Conservation (phyloP, 2,888 invertebrate species). For the Aricia artaxerxes region DNA sequence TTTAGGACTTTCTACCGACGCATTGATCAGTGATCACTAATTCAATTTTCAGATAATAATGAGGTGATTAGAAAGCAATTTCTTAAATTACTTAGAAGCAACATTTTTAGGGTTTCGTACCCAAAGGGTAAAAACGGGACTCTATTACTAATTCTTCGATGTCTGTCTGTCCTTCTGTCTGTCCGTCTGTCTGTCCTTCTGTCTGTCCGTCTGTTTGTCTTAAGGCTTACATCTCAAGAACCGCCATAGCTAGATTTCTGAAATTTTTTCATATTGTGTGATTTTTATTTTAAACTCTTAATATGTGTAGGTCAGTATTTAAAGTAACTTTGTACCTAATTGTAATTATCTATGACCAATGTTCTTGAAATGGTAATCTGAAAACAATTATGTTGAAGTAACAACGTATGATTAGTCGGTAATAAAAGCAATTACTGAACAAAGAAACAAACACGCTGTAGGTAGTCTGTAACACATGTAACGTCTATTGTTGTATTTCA, state of each 20-base stretch:
- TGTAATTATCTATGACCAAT: not conserved
- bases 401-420: conserved; percentile 38
- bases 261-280: no score
- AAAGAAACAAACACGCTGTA: not conserved
- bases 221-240: no score
- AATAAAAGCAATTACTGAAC: conserved; percentile 32
- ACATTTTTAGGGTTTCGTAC: not conserved
- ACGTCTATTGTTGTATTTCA: not conserved
- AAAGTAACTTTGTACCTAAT: not conserved
- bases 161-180: no score
- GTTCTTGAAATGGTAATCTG: not conserved
- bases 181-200: no score
- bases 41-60: not conserved
- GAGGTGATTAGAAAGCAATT: not conserved
- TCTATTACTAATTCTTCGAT: no score
- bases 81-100: not conserved
- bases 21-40: not conserved
- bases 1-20: not conserved
- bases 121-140: no score
- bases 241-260: no score
- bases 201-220: no score
- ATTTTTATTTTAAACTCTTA: no score
- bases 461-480: no score
- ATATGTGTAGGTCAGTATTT: not conserved
- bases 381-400: not conserved